Conservation (phyloP, 2,888 invertebrate species). For the Anodontia alba region DNA sequence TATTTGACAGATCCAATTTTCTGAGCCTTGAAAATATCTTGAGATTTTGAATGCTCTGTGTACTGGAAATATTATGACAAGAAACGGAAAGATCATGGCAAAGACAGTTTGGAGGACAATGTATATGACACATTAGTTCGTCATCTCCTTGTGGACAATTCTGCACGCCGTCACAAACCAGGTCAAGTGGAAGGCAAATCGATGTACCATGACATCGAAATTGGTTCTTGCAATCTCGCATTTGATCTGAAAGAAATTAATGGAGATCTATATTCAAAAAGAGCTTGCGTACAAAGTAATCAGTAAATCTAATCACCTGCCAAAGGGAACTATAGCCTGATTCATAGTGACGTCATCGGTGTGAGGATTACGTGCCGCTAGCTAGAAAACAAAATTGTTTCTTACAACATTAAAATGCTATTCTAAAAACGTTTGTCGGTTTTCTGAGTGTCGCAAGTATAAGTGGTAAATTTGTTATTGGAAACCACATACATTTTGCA, state of each 20-base stretch:
- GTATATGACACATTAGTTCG: constrained; percentile 51
- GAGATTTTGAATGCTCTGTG: background rate
- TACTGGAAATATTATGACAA: constrained; percentile 2
- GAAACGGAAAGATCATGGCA: constrained; percentile 40
- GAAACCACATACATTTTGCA: too few species aligned
- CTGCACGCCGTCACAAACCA: constrained; percentile 56
- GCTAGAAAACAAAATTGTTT: too few species aligned
- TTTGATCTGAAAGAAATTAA: background rate
- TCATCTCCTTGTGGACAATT: constrained; percentile 61
- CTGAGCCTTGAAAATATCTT: constrained; percentile 8
- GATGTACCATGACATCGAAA: constrained; percentile 37
- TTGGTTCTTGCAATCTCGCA: constrained; percentile 33
- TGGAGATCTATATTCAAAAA: background rate
- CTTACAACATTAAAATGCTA: too few species aligned
- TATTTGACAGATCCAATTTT: constrained; percentile 29
- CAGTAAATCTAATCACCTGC: too few species aligned
- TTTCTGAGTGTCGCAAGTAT: too few species aligned
- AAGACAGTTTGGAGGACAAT: constrained; percentile 39
- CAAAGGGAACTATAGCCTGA: too few species aligned
- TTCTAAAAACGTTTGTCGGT: too few species aligned
- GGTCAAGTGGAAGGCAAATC: constrained; percentile 39
- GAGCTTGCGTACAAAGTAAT: too few species aligned
- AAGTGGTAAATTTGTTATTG: too few species aligned
- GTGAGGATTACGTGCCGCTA: too few species aligned
- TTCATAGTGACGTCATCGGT: too few species aligned